A percentile compares a stretch with the other conserved stretches of the same genome.
These are phyloP conservation scores for Megathymus violae DNA, from an alignment of 1,140 invertebrate species.

Conservation along the genomic window DNA sequence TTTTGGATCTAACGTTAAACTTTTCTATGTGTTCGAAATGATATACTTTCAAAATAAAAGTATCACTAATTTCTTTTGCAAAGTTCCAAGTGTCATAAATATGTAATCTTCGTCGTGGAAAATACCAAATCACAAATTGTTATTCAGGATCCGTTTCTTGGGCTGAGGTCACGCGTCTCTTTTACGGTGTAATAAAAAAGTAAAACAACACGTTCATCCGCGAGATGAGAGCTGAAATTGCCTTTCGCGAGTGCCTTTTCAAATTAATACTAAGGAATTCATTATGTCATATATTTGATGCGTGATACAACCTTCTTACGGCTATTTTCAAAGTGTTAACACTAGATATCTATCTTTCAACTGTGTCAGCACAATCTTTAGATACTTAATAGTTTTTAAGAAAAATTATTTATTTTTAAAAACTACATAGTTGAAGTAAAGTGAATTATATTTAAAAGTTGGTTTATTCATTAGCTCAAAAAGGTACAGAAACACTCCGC, in stretches of 20 bases:
- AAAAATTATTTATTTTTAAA: too few species aligned
- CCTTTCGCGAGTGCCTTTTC: constrained; percentile 40
- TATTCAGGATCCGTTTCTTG: constrained; percentile 52
- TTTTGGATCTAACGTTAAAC: too few species aligned
- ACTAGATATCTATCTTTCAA: too few species aligned
- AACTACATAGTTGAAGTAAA: too few species aligned
- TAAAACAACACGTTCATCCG: constrained; percentile 70
- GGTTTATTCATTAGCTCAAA: neutral
- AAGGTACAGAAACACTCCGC: neutral
- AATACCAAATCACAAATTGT: constrained; percentile 50
- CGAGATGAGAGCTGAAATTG: constrained; percentile 67
- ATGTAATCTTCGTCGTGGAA: constrained; percentile 18
- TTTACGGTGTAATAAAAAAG: constrained; percentile 73
- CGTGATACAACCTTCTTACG: neutral
- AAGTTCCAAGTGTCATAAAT: constrained; percentile 29
- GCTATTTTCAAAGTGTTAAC: too few species aligned
- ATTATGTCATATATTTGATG: neutral
- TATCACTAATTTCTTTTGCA: constrained; percentile 3
- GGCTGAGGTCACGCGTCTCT: constrained; percentile 55
- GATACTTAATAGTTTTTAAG: too few species aligned
- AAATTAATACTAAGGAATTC: constrained; percentile 18
- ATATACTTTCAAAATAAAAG: too few species aligned
- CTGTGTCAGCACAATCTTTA: too few species aligned
- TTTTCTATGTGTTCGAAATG: too few species aligned
- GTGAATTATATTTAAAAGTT: too few species aligned